Base-by-base conservation (phyloP, 2,113 vertebrate genomes). In the Platysteira castanea region DNA sequence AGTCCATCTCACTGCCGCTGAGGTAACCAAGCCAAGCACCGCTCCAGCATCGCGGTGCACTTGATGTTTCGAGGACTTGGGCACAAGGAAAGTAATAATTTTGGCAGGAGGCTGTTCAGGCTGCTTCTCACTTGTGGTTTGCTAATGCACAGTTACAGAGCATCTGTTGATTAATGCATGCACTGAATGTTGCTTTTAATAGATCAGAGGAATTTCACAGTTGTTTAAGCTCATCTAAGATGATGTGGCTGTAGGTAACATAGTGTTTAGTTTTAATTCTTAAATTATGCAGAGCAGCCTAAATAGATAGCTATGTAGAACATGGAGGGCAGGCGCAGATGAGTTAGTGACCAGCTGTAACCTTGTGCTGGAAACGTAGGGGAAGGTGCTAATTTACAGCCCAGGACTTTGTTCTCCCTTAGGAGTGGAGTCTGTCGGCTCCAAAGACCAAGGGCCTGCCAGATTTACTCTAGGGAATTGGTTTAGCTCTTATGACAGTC, bases 231-330 rank as follows among this genome's bases (percentile, higher is more conserved):
- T 83, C 92, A 90, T 93, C 92, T 79, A 39, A 84, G 79, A 76
- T 90, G 84, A 89, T 96, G 82, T 93, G 79, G 87, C 92, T 96
- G 90, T 89, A 91, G 93, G 95, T 97, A 96, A 90, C 64, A 63
- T 9, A 88, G 82, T 90, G 56, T 96, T 95, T 97, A 88, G 75
- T 79, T 89, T 93, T 89, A 89, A 90, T 90, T 97, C 74, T 92
- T 93, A 75, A 90, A 94, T 96, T 83, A 92, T 87, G 86, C 68
- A 82, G 79, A 61, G 57, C 64, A 82, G 79, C 83, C 69, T 93
- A 74, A 94, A 71, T 77, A 88, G 46, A 59, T 80, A 89, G 64
- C n/a, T 86, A 22, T 69, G 80, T 84, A 90, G 70, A 86, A 64
- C 76, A 70, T 8, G 0, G 47, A 80, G 57, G 42, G 47, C 70